Evolutionary conservation across 1,140 invertebrate genomes (phyloP).

Genomic region (Thaumetopoea pityocampa): DNA sequence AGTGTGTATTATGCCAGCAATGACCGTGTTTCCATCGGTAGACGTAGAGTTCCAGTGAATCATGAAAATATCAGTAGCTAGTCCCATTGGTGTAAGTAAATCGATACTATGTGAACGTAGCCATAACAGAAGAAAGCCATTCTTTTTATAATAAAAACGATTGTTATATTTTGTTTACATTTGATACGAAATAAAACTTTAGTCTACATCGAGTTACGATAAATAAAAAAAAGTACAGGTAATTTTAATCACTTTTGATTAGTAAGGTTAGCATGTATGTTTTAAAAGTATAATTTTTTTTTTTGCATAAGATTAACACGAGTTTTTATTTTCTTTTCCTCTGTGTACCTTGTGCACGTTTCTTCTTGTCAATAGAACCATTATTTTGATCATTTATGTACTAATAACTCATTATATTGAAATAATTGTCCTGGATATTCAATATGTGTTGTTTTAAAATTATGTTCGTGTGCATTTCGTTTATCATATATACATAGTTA

Average conservation of each 20-base stretch:
- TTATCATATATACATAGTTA: conserved; percentile 34
- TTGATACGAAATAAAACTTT: conserved; percentile 52
- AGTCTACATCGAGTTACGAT: conserved; percentile 68
- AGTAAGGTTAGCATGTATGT: conserved; percentile 48
- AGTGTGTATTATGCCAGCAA: no score
- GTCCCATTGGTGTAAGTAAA: conserved; percentile 16
- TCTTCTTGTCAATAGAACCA: no score
- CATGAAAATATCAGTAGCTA: conserved; percentile 13
- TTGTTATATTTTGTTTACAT: conserved; percentile 57
- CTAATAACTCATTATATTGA: no score
- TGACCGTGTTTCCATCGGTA: conserved; percentile 18
- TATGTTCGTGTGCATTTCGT: conserved; percentile 55
- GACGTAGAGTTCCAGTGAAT: conserved; percentile 6
- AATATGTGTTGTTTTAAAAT: conserved; percentile 52
- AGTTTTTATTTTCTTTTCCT: conserved; percentile 33
- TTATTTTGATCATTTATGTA: conserved; percentile 22
- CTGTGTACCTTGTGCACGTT: conserved; percentile 38
- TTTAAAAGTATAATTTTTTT: conserved; percentile 58
- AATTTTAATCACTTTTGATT: conserved; percentile 57
- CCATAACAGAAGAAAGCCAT: conserved; percentile 30
- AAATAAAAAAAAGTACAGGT: conserved; percentile 69
- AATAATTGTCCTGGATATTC: no score
- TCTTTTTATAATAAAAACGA: conserved; percentile 34
- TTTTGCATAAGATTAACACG: conserved; percentile 51
- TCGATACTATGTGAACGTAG: conserved; percentile 22